phyloP scores from a whole-genome alignment of 2,113 vertebrate genomes.

The Bungarus multicinctus region DNA sequence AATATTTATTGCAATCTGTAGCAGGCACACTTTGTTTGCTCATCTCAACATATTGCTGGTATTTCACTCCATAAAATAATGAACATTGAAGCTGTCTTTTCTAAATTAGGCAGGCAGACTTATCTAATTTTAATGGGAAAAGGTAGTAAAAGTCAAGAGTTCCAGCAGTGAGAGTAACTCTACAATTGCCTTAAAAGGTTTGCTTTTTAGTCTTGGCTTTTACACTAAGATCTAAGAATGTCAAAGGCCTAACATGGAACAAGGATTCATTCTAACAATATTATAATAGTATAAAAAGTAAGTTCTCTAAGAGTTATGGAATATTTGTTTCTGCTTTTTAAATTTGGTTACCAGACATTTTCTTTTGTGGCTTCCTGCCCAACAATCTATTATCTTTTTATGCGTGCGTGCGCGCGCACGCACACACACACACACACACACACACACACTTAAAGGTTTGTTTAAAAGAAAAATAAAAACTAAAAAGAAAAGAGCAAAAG shows the following conservation, averaged over 20 bases:
- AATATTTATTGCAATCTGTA: conserved; percentile 74
- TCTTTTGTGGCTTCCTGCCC: not conserved
- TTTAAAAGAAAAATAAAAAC: not conserved
- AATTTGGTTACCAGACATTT: not conserved
- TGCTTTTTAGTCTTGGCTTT: conserved; percentile 62
- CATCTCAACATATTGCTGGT: conserved; percentile 60
- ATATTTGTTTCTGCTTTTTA: not conserved
- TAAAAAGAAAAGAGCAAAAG: not conserved
- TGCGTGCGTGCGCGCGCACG: not conserved
- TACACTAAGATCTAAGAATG: conserved; percentile 62
- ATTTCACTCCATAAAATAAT: conserved; percentile 76
- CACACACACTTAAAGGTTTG: not conserved
- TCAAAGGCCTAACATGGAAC: conserved; percentile 70
- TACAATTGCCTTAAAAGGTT: conserved; percentile 71
- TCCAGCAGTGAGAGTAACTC: conserved; percentile 78
- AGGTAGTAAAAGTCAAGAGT: conserved; percentile 82
- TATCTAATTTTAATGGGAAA: conserved; percentile 71
- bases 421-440: too few species aligned
- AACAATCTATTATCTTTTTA: not conserved
- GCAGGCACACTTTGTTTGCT: conserved; percentile 64
- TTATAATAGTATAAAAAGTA: conserved; percentile 32
- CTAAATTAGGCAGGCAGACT: conserved; percentile 67
- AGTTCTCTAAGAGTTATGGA: not conserved
- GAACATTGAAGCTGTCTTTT: conserved; percentile 64
- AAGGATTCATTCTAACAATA: conserved; percentile 62